Evolutionary conservation across 2,888 invertebrate species (phyloP).

Genomic region (Pyrgus malvae): DNA sequence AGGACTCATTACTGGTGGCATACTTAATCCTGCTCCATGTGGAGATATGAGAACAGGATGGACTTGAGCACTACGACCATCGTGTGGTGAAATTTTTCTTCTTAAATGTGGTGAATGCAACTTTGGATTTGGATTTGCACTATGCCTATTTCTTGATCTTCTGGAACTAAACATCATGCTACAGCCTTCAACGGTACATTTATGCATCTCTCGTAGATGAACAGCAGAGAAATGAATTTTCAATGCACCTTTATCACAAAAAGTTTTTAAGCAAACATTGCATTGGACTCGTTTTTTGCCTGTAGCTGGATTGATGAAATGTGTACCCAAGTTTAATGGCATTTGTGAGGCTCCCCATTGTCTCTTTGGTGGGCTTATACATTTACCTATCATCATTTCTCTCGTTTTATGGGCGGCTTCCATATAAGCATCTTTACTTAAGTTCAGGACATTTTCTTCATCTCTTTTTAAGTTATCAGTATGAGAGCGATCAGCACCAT

Average conservation of each 20-base stretch:
- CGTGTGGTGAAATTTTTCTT: slow-evolving; percentile 96
- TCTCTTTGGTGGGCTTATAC: slow-evolving; percentile 88
- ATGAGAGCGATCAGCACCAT: slow-evolving; percentile 49
- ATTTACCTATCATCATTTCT: slow-evolving; percentile 82
- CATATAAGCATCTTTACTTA: slow-evolving; percentile 71
- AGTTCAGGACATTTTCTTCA: slow-evolving; percentile 71
- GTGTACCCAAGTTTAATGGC: slow-evolving; percentile 92
- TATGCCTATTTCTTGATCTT: slow-evolving; percentile 96
- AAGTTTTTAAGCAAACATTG: slow-evolving; percentile 98
- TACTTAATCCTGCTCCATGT: slow-evolving; percentile 82
- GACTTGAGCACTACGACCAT: slow-evolving; percentile 93
- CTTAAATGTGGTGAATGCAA: slow-evolving; percentile 97
- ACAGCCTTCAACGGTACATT: slow-evolving; percentile 99
- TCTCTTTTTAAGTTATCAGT: slow-evolving; percentile 57
- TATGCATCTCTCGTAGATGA: slow-evolving; percentile 99
- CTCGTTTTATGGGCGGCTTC: slow-evolving; percentile 67
- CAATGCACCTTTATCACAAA: slow-evolving; percentile 99
- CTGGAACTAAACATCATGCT: slow-evolving; percentile 99
- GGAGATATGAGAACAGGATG: slow-evolving; percentile 91
- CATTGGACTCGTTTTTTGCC: slow-evolving; percentile 99
- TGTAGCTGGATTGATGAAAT: slow-evolving; percentile 95
- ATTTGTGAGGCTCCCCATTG: slow-evolving; percentile 89
- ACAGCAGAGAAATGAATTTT: slow-evolving; percentile 99
- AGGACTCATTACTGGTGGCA: slow-evolving; percentile 86
- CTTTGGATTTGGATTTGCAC: slow-evolving; percentile 99